These are phyloP conservation scores for Elmis aenea DNA, from an alignment of 2,888 invertebrate species.

Conservation along the genomic window DNA sequence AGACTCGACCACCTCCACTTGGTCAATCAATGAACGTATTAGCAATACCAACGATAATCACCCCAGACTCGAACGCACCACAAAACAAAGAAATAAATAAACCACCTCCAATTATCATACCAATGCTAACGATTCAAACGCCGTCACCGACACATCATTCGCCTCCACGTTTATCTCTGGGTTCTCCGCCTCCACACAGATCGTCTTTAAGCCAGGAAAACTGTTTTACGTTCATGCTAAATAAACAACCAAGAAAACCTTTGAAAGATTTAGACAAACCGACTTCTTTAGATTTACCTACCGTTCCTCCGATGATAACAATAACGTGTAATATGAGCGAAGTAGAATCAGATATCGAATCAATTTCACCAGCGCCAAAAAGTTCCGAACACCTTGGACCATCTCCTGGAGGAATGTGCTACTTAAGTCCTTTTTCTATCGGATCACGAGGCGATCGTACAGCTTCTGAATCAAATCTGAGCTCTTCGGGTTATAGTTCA, in stretches of 20 bases:
- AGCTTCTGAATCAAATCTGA: slow-evolving; percentile 77
- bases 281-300: slow-evolving; percentile 56
- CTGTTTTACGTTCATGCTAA: slow-evolving; percentile 26
- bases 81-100: too few relatives aligned
- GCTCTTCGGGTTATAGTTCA: slow-evolving; percentile 79
- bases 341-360: slow-evolving; percentile 67
- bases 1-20: slow-evolving; percentile 53
- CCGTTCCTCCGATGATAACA: slow-evolving; percentile 65
- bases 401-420: slow-evolving; percentile 60
- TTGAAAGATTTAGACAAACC: slow-evolving; percentile 61
- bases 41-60: slow-evolving; percentile 46
- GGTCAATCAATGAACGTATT: slow-evolving; percentile 41
- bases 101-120: slow-evolving; percentile 56
- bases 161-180: slow-evolving; percentile 48
- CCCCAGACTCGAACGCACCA: slow-evolving; percentile 14
- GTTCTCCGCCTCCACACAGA: slow-evolving; percentile 55
- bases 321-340: slow-evolving; percentile 73
- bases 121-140: slow-evolving; percentile 61
- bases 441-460: slow-evolving; percentile 66
- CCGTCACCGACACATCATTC: slow-evolving; percentile 62
- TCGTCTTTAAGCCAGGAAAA: slow-evolving; percentile 35
- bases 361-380: slow-evolving; percentile 56
- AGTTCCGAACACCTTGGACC: slow-evolving; percentile 45
- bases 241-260: slow-evolving; percentile 46
- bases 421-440: slow-evolving; percentile 74